These are phyloP conservation scores for Panzeria rudis DNA, from an alignment of 2,888 invertebrate species.

Conservation along the genomic window DNA sequence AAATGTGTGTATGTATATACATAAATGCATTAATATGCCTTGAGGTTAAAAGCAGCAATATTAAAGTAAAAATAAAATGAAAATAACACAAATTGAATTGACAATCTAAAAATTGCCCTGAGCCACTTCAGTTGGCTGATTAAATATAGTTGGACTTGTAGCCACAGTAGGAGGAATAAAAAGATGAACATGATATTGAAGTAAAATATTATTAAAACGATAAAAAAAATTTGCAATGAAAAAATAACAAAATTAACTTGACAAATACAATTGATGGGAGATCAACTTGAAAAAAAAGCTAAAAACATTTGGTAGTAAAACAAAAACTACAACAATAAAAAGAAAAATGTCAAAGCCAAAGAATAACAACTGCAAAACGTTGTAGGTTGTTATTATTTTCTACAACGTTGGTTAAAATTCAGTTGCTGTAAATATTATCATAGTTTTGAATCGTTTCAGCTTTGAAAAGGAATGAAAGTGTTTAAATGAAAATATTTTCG, in stretches of 20 bases:
- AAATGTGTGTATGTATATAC: constrained; percentile 31
- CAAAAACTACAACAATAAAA: not conserved
- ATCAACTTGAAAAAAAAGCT: constrained; percentile 22
- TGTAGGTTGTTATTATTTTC: constrained; percentile 43
- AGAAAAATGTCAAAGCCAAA: constrained; percentile 12
- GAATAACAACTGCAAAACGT: constrained; percentile 46
- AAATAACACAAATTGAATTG: constrained; percentile 66
- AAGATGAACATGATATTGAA: constrained; percentile 25
- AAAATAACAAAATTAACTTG: constrained; percentile 23
- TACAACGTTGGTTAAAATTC: not conserved
- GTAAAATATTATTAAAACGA: constrained; percentile 1
- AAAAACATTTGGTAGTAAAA: constrained; percentile 13
- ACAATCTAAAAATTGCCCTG: constrained; percentile 64
- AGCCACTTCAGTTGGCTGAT: constrained; percentile 34
- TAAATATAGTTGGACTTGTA: constrained; percentile 32
- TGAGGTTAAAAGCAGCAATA: constrained; percentile 21
- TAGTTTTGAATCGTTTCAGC: not conserved
- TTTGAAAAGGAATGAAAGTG: not conserved
- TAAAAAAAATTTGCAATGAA: not conserved
- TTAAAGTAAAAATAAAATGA: constrained; percentile 27
- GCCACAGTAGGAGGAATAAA: constrained; percentile 17
- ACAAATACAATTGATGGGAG: constrained; percentile 48
- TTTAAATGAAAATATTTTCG: not conserved
- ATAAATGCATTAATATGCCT: constrained; percentile 53
- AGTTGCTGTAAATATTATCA: constrained; percentile 17